Evolutionary conservation across 2,113 vertebrate genomes (phyloP).

Genomic region (Oncorhynchus kisutch): DNA sequence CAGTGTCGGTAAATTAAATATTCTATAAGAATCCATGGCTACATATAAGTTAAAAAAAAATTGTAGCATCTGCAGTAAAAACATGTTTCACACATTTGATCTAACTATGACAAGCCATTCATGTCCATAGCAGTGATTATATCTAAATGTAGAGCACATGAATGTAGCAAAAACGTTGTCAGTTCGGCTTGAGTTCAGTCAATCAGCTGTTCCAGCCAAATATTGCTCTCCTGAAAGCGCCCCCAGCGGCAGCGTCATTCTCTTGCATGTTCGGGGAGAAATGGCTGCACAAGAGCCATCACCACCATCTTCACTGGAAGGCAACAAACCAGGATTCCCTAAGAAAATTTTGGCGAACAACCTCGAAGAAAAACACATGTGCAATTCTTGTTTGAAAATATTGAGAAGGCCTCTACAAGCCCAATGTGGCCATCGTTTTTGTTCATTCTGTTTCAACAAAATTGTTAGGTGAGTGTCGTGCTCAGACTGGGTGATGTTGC

Average conservation of each 20-base stretch:
- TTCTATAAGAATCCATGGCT: too few relatives aligned
- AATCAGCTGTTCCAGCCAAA: too few relatives aligned
- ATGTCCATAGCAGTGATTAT: too few relatives aligned
- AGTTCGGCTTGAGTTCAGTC: too few relatives aligned
- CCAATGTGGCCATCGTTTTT: conserved; percentile 95
- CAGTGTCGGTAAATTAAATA: too few relatives aligned
- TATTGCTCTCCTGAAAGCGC: conserved; percentile 57
- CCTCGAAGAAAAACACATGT: conserved; percentile 92
- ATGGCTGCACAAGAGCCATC: conserved; percentile 84
- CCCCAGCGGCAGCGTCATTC: conserved; percentile 40
- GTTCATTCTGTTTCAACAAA: conserved; percentile 86
- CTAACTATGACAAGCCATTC: too few relatives aligned
- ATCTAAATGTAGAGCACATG: too few relatives aligned
- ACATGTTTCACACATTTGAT: too few relatives aligned
- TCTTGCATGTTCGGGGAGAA: conserved; percentile 60
- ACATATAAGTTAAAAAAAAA: too few relatives aligned
- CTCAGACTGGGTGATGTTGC: too few relatives aligned
- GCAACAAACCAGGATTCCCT: conserved; percentile 89
- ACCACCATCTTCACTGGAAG: conserved; percentile 87
- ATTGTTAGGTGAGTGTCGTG: conserved; percentile 83
- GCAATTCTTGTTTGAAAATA: conserved; percentile 88
- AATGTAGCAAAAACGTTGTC: too few relatives aligned
- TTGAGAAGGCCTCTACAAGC: conserved; percentile 89
- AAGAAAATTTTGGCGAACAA: conserved; percentile 87
- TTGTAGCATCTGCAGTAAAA: too few relatives aligned